These are phyloP conservation scores for Chrysochloris asiatica DNA, from an alignment of 2,113 vertebrate species.

Conservation along the genomic window DNA sequence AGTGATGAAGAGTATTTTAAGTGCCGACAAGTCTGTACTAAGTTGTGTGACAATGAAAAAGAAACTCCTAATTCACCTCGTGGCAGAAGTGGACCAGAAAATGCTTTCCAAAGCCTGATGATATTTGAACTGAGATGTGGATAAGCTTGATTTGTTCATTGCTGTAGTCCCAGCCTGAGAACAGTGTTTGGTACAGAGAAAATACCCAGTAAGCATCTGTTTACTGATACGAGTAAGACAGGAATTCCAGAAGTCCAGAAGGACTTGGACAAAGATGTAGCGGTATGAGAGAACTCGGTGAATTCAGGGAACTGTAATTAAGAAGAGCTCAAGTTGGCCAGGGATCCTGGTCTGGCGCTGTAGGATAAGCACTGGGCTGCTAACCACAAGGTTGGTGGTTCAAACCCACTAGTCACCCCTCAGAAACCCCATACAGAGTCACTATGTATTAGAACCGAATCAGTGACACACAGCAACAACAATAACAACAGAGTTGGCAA, in stretches of 20 bases:
- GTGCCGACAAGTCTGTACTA: not conserved
- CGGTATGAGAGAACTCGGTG: not conserved
- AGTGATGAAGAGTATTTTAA: not conserved
- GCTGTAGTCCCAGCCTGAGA: not conserved
- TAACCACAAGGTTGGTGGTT: no score
- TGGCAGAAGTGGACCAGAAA: not conserved
- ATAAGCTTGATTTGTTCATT: not conserved
- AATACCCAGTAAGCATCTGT: not conserved
- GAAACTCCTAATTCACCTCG: not conserved
- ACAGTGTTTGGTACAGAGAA: not conserved
- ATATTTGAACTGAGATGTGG: conserved; percentile 11
- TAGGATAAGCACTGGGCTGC: no score
- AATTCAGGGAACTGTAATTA: not conserved
- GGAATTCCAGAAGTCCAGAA: not conserved
- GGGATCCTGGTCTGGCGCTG: no score
- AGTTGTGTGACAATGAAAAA: not conserved
- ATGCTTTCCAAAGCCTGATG: not conserved
- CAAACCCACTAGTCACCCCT: no score
- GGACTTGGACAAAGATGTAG: not conserved
- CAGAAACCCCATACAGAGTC: no score
- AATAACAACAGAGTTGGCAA: no score
- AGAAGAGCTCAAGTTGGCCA: not conserved
- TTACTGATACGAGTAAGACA: not conserved
- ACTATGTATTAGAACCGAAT: no score
- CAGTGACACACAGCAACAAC: no score